A percentile compares a stretch with the other conserved stretches of the same genome.
Conservation (phyloP, 2,888 invertebrate genomes). For the Petrophora chlorosata region DNA sequence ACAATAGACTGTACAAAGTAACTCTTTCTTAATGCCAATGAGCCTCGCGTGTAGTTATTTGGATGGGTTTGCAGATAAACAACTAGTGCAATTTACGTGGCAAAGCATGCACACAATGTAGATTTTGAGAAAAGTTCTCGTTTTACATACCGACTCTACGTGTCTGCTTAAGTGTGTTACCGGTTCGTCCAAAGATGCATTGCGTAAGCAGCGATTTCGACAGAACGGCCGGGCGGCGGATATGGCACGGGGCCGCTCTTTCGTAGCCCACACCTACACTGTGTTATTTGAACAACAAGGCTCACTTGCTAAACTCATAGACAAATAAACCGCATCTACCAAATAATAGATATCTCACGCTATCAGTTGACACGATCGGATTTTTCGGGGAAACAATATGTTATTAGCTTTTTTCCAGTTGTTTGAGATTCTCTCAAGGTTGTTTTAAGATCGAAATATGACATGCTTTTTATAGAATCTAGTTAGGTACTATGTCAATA, state of each 20-base stretch:
- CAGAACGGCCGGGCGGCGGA: constrained; percentile 61
- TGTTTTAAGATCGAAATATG: neutral
- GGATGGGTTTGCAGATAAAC: constrained; percentile 21
- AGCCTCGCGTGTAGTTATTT: constrained; percentile 9
- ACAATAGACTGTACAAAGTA: constrained; percentile 1
- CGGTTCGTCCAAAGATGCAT: constrained; percentile 68
- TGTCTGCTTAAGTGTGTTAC: constrained; percentile 59
- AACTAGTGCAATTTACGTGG: constrained; percentile 27
- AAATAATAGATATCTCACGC: constrained; percentile 53
- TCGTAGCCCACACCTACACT: constrained; percentile 71
- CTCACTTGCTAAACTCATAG: constrained; percentile 67
- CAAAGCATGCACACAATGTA: constrained; percentile 35
- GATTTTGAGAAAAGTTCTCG: constrained; percentile 43
- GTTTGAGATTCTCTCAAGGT: neutral
- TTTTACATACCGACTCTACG: constrained; percentile 48
- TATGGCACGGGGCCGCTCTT: constrained; percentile 80
- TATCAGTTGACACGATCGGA: constrained; percentile 55
- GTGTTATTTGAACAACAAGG: constrained; percentile 65
- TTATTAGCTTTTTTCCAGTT: neutral
- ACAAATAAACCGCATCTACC: constrained; percentile 58
- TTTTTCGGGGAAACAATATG: constrained; percentile 30
- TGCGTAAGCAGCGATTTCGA: constrained; percentile 75
- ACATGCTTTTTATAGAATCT: neutral
- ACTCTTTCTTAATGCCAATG: constrained; percentile 2
- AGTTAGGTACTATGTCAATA: no score